phyloP scores from a whole-genome alignment of 2,113 vertebrate species.

The Colossoma macropomum region DNA sequence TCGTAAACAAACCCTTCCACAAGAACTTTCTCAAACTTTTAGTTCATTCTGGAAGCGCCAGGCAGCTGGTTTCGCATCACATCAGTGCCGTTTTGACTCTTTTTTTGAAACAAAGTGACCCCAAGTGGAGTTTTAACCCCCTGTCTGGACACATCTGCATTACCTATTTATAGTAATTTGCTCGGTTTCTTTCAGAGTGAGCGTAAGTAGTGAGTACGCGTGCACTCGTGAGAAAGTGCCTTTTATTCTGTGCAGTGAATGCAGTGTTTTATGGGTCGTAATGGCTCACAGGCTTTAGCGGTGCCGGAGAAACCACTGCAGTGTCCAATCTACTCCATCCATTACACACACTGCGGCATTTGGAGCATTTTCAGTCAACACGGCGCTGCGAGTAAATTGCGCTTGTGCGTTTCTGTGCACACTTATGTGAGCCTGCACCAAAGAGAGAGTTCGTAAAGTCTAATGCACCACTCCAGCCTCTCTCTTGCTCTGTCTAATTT shows the following conservation, averaged over 20 bases:
- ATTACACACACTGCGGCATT: constrained; percentile 24
- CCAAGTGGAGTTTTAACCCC: neutral
- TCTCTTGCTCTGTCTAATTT: constrained; percentile 27
- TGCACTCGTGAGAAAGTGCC: neutral
- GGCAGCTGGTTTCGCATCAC: neutral
- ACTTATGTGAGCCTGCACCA: constrained; percentile 25
- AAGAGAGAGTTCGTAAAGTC: constrained; percentile 21
- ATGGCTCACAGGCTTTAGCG: constrained; percentile 41
- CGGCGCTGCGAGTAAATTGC: constrained; percentile 38
- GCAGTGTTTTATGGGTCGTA: neutral
- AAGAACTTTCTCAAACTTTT: neutral
- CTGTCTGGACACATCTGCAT: neutral
- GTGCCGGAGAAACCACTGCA: constrained; percentile 10
- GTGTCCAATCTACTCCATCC: constrained; percentile 27
- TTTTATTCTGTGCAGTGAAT: constrained; percentile 26
- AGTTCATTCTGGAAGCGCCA: neutral
- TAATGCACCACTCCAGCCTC: constrained; percentile 43
- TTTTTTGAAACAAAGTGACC: neutral
- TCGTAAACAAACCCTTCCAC: neutral
- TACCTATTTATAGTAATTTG: neutral
- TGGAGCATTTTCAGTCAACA: constrained; percentile 40
- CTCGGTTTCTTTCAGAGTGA: neutral
- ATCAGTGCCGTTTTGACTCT: neutral
- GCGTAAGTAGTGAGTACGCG: neutral
- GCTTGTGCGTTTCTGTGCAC: constrained; percentile 20